Evolutionary conservation across 2,797 vertebrate genomes (phyloP), one percentile per base, ranked within the genome.

Genomic region (Microctenopoma lineatum): DNA sequence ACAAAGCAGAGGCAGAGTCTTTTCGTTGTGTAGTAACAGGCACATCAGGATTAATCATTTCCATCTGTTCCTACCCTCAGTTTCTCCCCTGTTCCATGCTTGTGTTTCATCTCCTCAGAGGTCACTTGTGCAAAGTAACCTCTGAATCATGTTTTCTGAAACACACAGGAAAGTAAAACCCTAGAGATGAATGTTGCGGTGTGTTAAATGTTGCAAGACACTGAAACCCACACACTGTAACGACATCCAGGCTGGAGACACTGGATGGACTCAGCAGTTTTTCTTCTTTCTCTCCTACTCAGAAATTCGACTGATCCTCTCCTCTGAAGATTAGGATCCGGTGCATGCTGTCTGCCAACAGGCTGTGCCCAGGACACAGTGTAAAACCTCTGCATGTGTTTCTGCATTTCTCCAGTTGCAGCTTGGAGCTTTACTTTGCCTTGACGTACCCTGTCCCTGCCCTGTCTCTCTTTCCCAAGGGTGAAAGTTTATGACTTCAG

Each of bases 201-300:
- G 47, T 57, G 53, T 75, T 61, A 81, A 84, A 63, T 54, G 60
- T 39, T 79, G 42, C 67, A 77, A 78, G 75, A 78, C 14, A 2
- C 73, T 73, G 67, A 18, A 41, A 52, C 45, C 38, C 71, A 46
- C 46, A 38, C 26, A 13, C 46, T 27, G 14, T 38, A 52, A 29
- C 44, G 21, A 39, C 51, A 7, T 42, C 73, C 51, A 62, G 51
- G 2, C 68, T 48, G 42, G 56, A 84, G 71, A 58, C 56, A 18
- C 55, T 63, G 65, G 25, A 26, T 54, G 36, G 18, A 7, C 48
- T 58, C 38, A 12, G 60, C 34, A 38, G 18, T 38, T 53, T 68
- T 66, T 12, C 16, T 27, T 56, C 46, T 69, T 52, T 45, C 21
- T 66, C 25, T 58, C 27, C 65, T 36, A 77, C 59, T 64, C 67